phyloP scores from a whole-genome alignment of 2,797 vertebrate genomes.

The Schizopygopsis malacanthus region DNA sequence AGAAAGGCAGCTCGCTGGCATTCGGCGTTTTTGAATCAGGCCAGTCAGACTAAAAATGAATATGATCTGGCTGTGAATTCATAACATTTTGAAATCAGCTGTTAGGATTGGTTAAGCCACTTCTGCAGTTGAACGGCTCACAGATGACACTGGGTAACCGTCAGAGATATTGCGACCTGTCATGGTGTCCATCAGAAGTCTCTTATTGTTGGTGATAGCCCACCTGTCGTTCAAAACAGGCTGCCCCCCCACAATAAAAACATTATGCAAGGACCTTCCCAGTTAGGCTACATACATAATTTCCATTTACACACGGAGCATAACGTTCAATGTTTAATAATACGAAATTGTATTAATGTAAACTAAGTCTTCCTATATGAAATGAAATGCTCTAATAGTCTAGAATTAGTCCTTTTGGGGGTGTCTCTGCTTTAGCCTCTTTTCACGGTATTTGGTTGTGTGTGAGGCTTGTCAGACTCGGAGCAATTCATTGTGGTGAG shows the following conservation, averaged over 20 bases:
- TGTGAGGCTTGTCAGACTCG: neutral
- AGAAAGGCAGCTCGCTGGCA: neutral
- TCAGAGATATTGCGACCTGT: neutral
- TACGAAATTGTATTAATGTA: neutral
- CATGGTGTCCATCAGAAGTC: neutral
- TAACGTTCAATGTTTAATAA: neutral
- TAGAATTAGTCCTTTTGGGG: no score
- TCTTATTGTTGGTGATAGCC: neutral
- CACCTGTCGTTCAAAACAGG: no score
- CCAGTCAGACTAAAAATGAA: neutral
- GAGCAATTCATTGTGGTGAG: neutral
- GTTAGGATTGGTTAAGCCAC: neutral
- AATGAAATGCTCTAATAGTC: neutral
- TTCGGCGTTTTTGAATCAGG: neutral
- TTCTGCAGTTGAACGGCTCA: neutral
- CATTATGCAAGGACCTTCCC: no score
- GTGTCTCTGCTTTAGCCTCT: neutral
- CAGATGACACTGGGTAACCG: neutral
- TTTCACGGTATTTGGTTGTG: neutral
- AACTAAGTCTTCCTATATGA: neutral
- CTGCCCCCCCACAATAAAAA: neutral
- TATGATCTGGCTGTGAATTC: neutral
- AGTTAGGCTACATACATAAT: neutral
- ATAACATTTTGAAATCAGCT: neutral
- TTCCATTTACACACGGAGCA: neutral